Evolutionary conservation across 53 echinoderm and acorn worm species (phyloP).

Genomic region (Paelopatides confundens): DNA sequence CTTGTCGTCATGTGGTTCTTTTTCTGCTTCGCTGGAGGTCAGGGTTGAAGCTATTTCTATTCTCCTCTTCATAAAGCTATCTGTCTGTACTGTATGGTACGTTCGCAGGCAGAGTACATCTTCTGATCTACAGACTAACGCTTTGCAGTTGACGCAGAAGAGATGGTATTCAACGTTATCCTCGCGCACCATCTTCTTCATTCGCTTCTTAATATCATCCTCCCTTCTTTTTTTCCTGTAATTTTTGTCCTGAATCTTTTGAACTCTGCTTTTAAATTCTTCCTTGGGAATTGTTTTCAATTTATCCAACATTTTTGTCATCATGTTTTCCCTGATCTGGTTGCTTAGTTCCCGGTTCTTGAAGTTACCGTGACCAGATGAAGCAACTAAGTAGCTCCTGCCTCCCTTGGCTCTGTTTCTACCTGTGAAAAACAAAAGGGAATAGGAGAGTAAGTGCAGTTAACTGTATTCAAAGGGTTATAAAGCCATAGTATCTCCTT

Average conservation of each 20-base stretch:
- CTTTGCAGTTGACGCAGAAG: not conserved
- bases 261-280: constrained; percentile 42
- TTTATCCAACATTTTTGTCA: constrained; percentile 66
- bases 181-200: not conserved
- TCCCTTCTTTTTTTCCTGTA: not conserved
- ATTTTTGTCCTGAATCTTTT: constrained; percentile 44
- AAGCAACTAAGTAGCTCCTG: constrained; percentile 71
- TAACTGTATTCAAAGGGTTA: too few species aligned
- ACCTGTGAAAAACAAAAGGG: constrained; percentile 72
- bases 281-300: constrained; percentile 60
- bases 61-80: not conserved
- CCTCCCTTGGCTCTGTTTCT: constrained; percentile 89
- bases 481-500: too few species aligned
- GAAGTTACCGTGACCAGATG: constrained; percentile 72
- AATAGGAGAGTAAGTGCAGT: too few species aligned
- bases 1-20: not conserved
- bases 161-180: not conserved
- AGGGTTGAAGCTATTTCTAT: not conserved
- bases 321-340: constrained; percentile 80
- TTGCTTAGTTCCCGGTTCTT: constrained; percentile 78
- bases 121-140: not conserved
- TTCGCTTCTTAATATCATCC: not conserved
- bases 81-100: constrained; percentile 5
- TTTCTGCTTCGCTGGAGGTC: not conserved
- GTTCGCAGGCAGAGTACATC: constrained; percentile 12